Evolutionary conservation across 2,888 invertebrate species (phyloP).

Genomic region (Leptinotarsa juncta): DNA sequence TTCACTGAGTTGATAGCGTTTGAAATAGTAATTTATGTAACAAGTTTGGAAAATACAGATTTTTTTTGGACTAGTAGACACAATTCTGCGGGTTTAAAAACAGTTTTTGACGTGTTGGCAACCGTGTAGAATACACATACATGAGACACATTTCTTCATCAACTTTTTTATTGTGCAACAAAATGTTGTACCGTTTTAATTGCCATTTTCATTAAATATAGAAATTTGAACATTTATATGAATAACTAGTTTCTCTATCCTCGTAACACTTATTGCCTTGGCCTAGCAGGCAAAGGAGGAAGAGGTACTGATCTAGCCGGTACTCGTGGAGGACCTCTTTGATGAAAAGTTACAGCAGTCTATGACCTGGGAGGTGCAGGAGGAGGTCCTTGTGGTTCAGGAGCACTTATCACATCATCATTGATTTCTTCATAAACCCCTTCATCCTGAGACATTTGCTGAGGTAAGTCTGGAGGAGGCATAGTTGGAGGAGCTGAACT

Average conservation of each 20-base stretch:
- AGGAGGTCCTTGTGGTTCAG: slow-evolving; percentile 71
- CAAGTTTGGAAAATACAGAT: not conserved
- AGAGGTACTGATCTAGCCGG: slow-evolving; percentile 71
- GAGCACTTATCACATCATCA: slow-evolving; percentile 64
- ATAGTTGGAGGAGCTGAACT: slow-evolving; percentile 49
- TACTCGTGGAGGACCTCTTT: slow-evolving; percentile 68
- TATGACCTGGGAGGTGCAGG: slow-evolving; percentile 68
- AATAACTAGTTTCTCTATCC: not conserved
- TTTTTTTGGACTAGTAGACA: too few species aligned
- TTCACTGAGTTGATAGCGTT: slow-evolving; percentile 8
- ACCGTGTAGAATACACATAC: too few species aligned
- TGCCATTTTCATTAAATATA: too few species aligned
- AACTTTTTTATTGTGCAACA: too few species aligned
- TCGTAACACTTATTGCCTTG: slow-evolving; percentile 57
- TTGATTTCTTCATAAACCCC: slow-evolving; percentile 72
- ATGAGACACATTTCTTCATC: too few species aligned
- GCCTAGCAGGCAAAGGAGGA: slow-evolving; percentile 76
- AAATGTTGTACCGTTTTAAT: too few species aligned
- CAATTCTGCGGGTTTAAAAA: too few species aligned
- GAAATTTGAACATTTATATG: too few species aligned
- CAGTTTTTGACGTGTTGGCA: too few species aligned
- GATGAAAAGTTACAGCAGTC: slow-evolving; percentile 72
- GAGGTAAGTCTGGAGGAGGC: slow-evolving; percentile 53
- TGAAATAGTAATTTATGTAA: not conserved
- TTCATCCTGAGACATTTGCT: slow-evolving; percentile 60